Percentiles rank a stretch among this genome's conserved stretches.
phyloP scores from a whole-genome alignment of 2,888 invertebrate genomes.

The Synergus umbraculus region DNA sequence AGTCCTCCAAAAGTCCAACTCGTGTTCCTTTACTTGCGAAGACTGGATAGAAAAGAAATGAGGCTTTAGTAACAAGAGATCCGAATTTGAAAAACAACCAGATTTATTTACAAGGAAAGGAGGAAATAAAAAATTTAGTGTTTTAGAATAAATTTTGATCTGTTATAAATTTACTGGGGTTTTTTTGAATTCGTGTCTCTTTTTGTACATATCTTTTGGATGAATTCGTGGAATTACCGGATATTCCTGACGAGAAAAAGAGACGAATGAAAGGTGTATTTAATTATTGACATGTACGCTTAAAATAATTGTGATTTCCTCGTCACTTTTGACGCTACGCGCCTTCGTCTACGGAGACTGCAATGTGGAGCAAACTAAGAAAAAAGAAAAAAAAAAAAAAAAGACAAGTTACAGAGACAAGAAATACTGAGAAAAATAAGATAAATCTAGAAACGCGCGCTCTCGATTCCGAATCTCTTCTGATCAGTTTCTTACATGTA shows the following conservation, averaged over 20 bases:
- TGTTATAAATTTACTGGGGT: neutral
- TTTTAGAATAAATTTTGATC: constrained; percentile 1
- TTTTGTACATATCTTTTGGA: constrained; percentile 28
- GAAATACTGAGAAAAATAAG: constrained; percentile 46
- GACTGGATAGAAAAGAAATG: constrained; percentile 28
- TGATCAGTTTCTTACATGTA: constrained; percentile 64
- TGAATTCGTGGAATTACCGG: neutral
- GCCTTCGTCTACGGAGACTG: constrained; percentile 39
- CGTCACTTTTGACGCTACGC: constrained; percentile 22
- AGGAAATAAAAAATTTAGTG: neutral
- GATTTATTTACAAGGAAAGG: constrained; percentile 9
- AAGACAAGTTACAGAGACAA: constrained; percentile 42
- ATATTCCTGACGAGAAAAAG: neutral
- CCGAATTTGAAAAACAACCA: constrained; percentile 15
- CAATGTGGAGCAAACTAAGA: constrained; percentile 50
- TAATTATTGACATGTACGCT: constrained; percentile 38
- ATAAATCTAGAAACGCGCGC: constrained; percentile 54
- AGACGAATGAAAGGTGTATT: constrained; percentile 10
- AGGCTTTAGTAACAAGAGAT: neutral
- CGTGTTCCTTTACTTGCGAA: constrained; percentile 28
- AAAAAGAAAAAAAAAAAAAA: constrained; percentile 41
- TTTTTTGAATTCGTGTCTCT: constrained; percentile 6
- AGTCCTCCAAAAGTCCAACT: constrained; percentile 27
- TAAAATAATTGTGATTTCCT: constrained; percentile 36
- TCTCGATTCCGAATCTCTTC: constrained; percentile 65